Evolutionary conservation across 2,888 invertebrate species (phyloP).

Genomic region (Zonitis immaculata): DNA sequence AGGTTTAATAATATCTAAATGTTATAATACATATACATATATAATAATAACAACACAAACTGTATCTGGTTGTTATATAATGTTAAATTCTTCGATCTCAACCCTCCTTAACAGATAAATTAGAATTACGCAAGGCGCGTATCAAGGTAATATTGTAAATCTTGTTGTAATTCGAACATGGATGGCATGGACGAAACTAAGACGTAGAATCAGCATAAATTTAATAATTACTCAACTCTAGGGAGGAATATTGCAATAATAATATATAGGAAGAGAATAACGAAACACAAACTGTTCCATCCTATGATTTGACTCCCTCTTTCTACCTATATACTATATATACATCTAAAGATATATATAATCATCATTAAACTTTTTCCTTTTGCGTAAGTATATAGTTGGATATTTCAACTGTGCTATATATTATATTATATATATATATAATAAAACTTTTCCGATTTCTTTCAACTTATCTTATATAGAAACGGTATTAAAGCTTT

Average conservation of each 20-base stretch:
- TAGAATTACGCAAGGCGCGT: slow-evolving; percentile 50
- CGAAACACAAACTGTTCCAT: background rate
- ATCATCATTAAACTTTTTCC: background rate
- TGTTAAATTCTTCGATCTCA: slow-evolving; percentile 12
- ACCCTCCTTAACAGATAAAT: slow-evolving; percentile 44
- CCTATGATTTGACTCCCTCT: slow-evolving; percentile 6
- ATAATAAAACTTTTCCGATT: slow-evolving; percentile 37
- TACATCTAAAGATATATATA: background rate
- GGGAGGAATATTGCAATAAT: slow-evolving; percentile 38
- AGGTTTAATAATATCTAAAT: slow-evolving; percentile 40
- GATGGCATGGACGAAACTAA: slow-evolving; percentile 46
- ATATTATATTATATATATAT: too few relatives aligned
- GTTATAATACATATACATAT: slow-evolving; percentile 43
- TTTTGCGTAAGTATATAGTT: background rate
- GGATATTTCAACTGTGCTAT: slow-evolving; percentile 4
- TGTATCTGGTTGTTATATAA: slow-evolving; percentile 26
- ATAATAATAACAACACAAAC: too few relatives aligned
- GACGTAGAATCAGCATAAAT: slow-evolving; percentile 54
- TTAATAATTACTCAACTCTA: slow-evolving; percentile 50
- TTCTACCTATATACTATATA: too few relatives aligned
- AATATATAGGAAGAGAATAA: background rate
- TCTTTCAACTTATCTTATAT: slow-evolving; percentile 36
- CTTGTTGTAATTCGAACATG: slow-evolving; percentile 51
- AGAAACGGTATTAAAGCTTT: slow-evolving; percentile 33
- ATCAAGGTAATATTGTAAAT: slow-evolving; percentile 53